Evolutionary conservation across 2,113 vertebrate genomes (phyloP).

Genomic region (Sus scrofa): T2T-Sscrofa CM000822.6:48489501-48490000

Average conservation of each 20-base stretch:
- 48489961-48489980: not conserved
- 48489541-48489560: not conserved
- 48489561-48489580: not conserved
- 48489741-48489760: not conserved
- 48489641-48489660: not conserved
- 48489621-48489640: not conserved
- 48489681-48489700: not conserved
- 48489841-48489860: not conserved
- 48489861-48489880: not conserved
- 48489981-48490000: not conserved
- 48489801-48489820: not conserved
- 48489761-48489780: not conserved
- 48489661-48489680: not conserved
- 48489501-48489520: not conserved
- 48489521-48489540: not conserved
- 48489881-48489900: not conserved
- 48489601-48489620: not conserved
- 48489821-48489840: not conserved
- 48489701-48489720: not conserved
- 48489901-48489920: slow-evolving; percentile 16
- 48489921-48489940: not conserved
- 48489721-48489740: not conserved
- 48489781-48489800: not conserved
- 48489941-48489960: slow-evolving; percentile 55
- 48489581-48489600: not conserved